Evolutionary conservation across 92 coral and sea anemone genomes (phyloP).

Genomic region (Porites divaricata): DNA sequence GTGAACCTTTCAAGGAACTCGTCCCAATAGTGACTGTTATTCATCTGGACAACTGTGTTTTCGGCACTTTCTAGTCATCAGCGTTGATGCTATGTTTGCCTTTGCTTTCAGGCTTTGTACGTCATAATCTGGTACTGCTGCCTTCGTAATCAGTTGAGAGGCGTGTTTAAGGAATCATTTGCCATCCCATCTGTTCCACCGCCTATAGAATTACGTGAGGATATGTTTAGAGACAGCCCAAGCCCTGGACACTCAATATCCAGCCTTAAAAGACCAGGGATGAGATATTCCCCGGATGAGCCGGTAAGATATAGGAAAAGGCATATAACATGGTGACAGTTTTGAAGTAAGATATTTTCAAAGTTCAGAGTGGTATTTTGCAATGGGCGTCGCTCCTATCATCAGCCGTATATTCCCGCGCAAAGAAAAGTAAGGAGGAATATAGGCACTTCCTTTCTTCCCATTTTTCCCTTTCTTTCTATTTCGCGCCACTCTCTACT

Average conservation of each 20-base stretch:
- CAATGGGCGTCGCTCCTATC: background rate
- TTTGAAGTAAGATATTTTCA: background rate
- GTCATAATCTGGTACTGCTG: slow-evolving; percentile 91
- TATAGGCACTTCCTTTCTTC: no score
- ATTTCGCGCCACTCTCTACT: no score
- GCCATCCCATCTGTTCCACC: slow-evolving; percentile 80
- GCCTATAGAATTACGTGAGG: slow-evolving; percentile 86
- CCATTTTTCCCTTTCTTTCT: no score
- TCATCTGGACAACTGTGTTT: no score
- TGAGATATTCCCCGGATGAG: slow-evolving; percentile 84
- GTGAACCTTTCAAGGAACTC: no score
- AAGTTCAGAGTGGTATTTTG: background rate
- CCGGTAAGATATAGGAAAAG: slow-evolving; percentile 50
- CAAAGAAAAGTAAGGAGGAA: no score
- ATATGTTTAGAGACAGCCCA: slow-evolving; percentile 86
- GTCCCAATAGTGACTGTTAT: no score
- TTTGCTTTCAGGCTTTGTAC: slow-evolving; percentile 78
- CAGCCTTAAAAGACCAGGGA: slow-evolving; percentile 75
- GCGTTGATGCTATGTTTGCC: background rate
- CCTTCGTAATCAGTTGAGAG: slow-evolving; percentile 93
- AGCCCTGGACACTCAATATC: slow-evolving; percentile 80
- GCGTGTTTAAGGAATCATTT: slow-evolving; percentile 81
- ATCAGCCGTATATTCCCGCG: no score
- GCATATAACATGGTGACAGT: background rate
- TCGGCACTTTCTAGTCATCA: background rate